These are phyloP conservation scores for Itoplectis maculator DNA, from an alignment of 2,888 invertebrate species.

Conservation along the genomic window DNA sequence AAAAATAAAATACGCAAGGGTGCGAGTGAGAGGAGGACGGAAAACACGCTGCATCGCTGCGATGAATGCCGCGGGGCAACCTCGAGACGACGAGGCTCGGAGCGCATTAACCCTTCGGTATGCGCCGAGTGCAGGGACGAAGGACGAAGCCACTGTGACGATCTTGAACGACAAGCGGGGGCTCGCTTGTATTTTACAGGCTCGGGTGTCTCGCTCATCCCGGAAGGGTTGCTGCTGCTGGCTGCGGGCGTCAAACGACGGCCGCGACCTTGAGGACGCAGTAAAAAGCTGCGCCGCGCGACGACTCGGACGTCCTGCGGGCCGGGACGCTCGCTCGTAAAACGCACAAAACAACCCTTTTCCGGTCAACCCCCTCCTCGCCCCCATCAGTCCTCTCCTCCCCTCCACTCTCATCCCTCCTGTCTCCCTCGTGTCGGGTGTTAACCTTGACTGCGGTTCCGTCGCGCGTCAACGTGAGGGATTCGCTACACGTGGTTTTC, in stretches of 20 bases:
- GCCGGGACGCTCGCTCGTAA: slow-evolving; percentile 57
- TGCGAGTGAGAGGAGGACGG: slow-evolving; percentile 44
- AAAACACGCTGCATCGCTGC: slow-evolving; percentile 69
- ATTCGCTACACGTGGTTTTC: slow-evolving; percentile 44
- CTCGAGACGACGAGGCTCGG: slow-evolving; percentile 15
- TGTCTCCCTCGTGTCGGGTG: too few species aligned
- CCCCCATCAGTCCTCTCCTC: too few species aligned
- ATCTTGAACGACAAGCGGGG: slow-evolving; percentile 8
- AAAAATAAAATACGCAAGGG: too few species aligned
- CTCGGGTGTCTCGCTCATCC: slow-evolving; percentile 45
- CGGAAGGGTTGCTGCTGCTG: slow-evolving; percentile 78
- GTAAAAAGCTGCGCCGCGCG: slow-evolving; percentile 37
- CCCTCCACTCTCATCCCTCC: too few species aligned
- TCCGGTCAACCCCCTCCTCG: slow-evolving; percentile 48
- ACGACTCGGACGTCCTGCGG: background rate
- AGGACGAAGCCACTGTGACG: slow-evolving; percentile 1
- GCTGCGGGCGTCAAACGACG: slow-evolving; percentile 57
- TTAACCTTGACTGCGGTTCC: slow-evolving; percentile 71
- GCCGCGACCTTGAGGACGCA: slow-evolving; percentile 70
- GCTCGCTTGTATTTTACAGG: background rate
- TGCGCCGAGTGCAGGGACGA: slow-evolving; percentile 27
- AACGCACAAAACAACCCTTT: slow-evolving; percentile 79
- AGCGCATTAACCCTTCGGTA: slow-evolving; percentile 77
- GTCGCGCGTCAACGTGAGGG: slow-evolving; percentile 9
- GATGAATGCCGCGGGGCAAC: slow-evolving; percentile 63